Evolutionary conservation across 2,888 invertebrate species (phyloP), one percentile per base, ranked within the genome.

Genomic region (Plebejus melissa): DNA sequence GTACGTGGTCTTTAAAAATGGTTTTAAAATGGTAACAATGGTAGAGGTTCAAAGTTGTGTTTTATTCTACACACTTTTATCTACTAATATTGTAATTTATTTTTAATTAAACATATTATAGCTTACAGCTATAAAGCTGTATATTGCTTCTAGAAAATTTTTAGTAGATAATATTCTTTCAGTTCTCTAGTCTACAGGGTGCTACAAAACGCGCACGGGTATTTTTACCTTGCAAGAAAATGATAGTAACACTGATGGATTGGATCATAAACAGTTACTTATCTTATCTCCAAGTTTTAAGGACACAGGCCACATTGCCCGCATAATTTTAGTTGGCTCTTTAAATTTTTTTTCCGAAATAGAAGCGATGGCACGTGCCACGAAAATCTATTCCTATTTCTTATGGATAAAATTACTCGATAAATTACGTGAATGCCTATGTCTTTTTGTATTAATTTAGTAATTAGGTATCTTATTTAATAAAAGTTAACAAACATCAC

Each of bases 171-270:
- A 83, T 85, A 46, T 46, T 79, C 81, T 83, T 80, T 65, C 65
- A 81, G 82, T 84, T 81, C 84, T 91, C 90, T 92, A 91, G 91
- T 92, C 92, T 86, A 84, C 86, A 84, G 91, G 91, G 83, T 91
- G 91, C 91, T 91, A 81, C 79, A 70, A 81, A 79, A 76, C 79
- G 80, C 82, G 81, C 81, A 32, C 13, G 36, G 38, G 11, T 65
- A 7, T 9, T 5, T 32, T 28, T 13, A 13, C 7, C 3, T 11
- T 65, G 65, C 65, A 65, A 32, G 54, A 36, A 65, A 65, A 65
- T 46, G 32, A 4, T 60, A 9, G 60, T 60, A 32, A 65, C 32
- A 65, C 28, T 65, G 5, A 65, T 32, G 11, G 4, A 16, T 54
- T 13, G 54, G 4, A 54, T 16, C 54, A 13, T 13, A 50, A 50